Percentiles rank a stretch among this genome's conserved stretches.
These are phyloP conservation scores for Alentia gelatinosa DNA, from an alignment of 2,888 invertebrate species.

Conservation along the genomic window DNA sequence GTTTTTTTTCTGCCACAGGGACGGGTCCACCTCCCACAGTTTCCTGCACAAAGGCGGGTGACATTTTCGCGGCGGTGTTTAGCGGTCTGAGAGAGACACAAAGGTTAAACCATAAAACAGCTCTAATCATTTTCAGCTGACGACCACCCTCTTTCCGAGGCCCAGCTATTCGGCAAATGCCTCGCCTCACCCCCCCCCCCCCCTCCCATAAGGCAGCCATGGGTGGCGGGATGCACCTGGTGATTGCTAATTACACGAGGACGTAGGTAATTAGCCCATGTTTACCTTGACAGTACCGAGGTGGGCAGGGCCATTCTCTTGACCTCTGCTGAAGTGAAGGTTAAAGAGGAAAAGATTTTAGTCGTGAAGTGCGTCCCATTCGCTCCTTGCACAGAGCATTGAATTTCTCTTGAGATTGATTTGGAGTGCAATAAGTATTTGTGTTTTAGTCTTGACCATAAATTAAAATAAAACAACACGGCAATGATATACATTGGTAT, in stretches of 20 bases:
- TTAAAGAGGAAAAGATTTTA: background rate
- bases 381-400: too few species aligned
- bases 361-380: too few species aligned
- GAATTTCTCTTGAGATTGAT: too few species aligned
- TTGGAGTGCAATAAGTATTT: too few species aligned
- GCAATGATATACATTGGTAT: too few species aligned
- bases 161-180: background rate
- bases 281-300: background rate
- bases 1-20: too few species aligned
- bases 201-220: too few species aligned
- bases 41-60: background rate
- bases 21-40: background rate
- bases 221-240: background rate
- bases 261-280: background rate
- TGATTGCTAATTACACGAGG: background rate
- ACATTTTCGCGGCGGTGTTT: background rate
- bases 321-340: background rate
- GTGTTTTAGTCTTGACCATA: too few species aligned
- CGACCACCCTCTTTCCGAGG: too few species aligned
- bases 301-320: background rate
- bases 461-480: too few species aligned
- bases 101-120: conserved; percentile 1
- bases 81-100: background rate
- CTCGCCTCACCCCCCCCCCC: background rate
- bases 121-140: background rate